Evolutionary conservation across 1,140 invertebrate species (phyloP), one percentile per base, ranked within the genome.

Genomic region (Harlomillsia oculata): DNA sequence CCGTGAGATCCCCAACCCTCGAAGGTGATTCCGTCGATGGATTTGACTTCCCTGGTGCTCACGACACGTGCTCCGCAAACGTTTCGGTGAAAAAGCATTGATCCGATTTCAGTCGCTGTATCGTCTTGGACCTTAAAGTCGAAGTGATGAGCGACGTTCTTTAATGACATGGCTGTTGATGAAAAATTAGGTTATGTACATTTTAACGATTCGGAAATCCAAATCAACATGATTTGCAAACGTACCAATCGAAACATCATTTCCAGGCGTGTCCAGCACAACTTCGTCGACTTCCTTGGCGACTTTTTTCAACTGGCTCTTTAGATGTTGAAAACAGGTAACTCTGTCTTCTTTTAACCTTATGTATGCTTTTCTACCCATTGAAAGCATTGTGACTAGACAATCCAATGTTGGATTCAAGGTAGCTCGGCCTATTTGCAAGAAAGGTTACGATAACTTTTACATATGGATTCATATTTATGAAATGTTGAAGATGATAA

Each of bases 371-470:
- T 75, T 74, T 53, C 77, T 75, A 3, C 88, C 88, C 56, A 90
- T 71, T 13, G 80, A 80, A 18, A 91, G 69, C 13, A 91, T 69
- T 1, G 87, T 91, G 66, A 91, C 88, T 67, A 90, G 83, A 1
- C 88, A 75, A 71, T 91, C 87, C 63, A 87, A 74, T 0, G 80
- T 76, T 43, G 85, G 84, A 51, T 80, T 80, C 2, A 78, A 77
- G 36, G 86, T 88, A 1, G 84, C 87, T 53, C 88, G 74, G 20
- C 81, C 81, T 79, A 63, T 46, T 45, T 20, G 21, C 11, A 45
- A 45, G 26, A 23, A 59, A 51, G 40, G 40, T 53, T 44, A 49
- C 50, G 56, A 25, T 36, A 52, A 30, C 51, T 36, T 48, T 41
- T 16, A 59, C 20, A 32, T 20, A 5, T 16, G 18, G 21, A 18